Conservation (phyloP, 2,113 vertebrate species). For the Ceyx cyanopectus region DNA sequence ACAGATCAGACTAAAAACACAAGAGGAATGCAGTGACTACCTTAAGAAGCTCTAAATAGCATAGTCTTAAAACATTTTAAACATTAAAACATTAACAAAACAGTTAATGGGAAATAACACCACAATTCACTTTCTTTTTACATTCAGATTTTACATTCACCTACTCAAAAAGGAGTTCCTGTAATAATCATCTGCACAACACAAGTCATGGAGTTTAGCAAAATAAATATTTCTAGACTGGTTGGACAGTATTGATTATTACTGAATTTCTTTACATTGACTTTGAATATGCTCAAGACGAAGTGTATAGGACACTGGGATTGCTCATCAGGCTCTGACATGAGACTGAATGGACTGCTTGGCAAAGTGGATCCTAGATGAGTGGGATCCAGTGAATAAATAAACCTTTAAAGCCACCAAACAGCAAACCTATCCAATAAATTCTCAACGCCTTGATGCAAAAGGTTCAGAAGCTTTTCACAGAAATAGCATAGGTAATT, state of each 20-base stretch:
- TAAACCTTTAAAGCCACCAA: background rate
- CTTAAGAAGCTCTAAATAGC: background rate
- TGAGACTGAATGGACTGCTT: background rate
- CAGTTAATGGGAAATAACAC: background rate
- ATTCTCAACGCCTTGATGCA: background rate
- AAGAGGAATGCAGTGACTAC: background rate
- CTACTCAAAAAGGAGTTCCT: background rate
- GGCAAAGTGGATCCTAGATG: background rate
- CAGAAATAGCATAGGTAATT: rapidly evolving
- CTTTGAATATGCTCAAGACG: background rate
- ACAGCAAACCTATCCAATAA: background rate
- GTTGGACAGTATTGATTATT: background rate
- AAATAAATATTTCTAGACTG: background rate
- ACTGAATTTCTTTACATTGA: background rate
- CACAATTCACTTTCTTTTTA: background rate
- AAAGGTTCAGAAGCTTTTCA: background rate
- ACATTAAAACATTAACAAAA: no score
- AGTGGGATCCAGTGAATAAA: background rate
- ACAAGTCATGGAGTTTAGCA: background rate
- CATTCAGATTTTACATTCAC: background rate
- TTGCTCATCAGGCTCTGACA: background rate
- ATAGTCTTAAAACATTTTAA: background rate
- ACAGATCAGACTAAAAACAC: background rate
- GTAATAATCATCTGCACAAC: background rate
- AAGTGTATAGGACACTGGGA: background rate